Conservation (phyloP, 2,797 vertebrate genomes). For the Todus mexicanus region DNA sequence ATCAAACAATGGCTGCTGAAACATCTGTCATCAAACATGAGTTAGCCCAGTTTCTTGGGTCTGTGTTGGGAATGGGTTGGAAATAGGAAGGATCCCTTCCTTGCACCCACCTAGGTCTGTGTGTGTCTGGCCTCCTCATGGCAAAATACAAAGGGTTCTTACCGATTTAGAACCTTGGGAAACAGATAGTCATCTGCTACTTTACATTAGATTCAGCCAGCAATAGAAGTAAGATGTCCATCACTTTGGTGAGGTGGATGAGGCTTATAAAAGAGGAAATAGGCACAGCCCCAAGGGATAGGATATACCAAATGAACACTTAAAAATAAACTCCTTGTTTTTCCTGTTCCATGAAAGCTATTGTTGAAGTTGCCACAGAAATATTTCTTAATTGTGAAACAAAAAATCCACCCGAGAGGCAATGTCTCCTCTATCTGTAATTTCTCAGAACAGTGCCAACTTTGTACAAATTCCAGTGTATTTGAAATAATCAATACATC, state of each 20-base stretch:
- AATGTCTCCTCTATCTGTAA: background rate
- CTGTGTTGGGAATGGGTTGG: background rate
- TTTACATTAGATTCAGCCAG: background rate
- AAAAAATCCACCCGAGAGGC: background rate
- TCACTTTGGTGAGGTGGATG: conserved; percentile 14
- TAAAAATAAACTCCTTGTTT: conserved; percentile 48
- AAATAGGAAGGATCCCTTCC: background rate
- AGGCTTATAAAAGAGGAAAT: conserved; percentile 32
- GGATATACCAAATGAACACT: background rate
- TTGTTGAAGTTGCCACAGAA: conserved; percentile 43
- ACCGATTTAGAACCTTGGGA: background rate
- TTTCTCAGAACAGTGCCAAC: background rate
- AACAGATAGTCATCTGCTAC: background rate
- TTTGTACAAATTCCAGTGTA: background rate
- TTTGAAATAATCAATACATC: background rate
- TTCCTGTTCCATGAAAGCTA: conserved; percentile 36
- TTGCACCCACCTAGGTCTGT: background rate
- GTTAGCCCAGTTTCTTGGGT: background rate
- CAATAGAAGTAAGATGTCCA: background rate
- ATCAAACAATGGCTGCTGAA: background rate
- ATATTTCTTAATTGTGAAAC: conserved; percentile 11
- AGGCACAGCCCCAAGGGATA: conserved; percentile 16
- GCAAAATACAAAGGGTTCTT: background rate
- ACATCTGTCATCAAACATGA: background rate
- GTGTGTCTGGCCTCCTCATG: fast-evolving